Percentiles rank a stretch among this genome's conserved stretches.
Conservation (phyloP, 2,888 invertebrate genomes). For the Lepetodrilus schrolli region DNA sequence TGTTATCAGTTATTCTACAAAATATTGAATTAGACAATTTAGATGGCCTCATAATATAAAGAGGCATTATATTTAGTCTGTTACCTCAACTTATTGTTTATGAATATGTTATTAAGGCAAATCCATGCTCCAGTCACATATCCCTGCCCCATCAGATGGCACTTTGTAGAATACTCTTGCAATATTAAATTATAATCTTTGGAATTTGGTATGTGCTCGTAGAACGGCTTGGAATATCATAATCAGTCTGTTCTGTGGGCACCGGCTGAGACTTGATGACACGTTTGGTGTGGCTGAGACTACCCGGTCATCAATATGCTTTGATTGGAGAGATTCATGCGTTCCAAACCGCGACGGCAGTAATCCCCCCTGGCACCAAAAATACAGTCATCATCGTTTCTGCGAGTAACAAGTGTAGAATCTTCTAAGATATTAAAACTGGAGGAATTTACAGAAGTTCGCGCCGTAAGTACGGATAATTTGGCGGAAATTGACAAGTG, state of each 20-base stretch:
- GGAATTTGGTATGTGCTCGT: conserved; percentile 12
- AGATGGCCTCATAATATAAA: no score
- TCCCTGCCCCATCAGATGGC: background rate
- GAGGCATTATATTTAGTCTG: no score
- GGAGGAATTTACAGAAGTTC: conserved; percentile 17
- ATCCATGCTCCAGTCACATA: no score
- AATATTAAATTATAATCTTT: conserved; percentile 19
- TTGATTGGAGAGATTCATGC: conserved; percentile 1
- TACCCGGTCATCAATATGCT: background rate
- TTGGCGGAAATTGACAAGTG: conserved; percentile 19
- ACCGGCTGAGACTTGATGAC: background rate
- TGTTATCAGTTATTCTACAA: no score
- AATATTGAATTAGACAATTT: no score
- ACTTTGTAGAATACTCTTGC: background rate
- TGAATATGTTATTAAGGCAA: no score
- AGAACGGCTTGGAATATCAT: background rate
- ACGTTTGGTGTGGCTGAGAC: conserved; percentile 2
- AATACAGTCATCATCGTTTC: conserved; percentile 2
- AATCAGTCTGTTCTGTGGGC: background rate
- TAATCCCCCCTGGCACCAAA: conserved; percentile 23
- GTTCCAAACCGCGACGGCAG: background rate
- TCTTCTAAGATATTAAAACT: conserved; percentile 16
- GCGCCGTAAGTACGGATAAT: conserved; percentile 22
- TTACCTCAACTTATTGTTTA: no score
- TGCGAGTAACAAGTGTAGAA: conserved; percentile 10